Evolutionary conservation across 2,113 vertebrate genomes (phyloP), one percentile per base, ranked within the genome.

Genomic region (Hymenochirus boettgeri): DNA sequence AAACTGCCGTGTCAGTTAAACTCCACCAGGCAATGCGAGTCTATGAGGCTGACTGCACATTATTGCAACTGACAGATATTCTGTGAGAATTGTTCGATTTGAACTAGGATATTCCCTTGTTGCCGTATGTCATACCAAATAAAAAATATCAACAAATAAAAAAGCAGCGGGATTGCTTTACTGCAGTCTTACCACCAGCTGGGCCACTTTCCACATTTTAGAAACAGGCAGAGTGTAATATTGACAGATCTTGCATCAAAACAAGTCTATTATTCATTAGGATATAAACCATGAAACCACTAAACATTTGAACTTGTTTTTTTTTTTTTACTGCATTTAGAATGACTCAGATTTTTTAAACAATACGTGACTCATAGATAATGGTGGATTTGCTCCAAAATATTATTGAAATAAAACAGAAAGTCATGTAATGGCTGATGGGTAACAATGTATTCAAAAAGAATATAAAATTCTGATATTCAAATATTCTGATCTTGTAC

Each of bases 181-280:
- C 46, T 23, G 26, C 26, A 65, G 52, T n/a, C 17, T 56, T 65
- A 56, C 62, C 62, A 65, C 62, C 62, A 27, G 45, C 62, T 65
- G 62, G 25, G 62, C 53, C 19, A 22, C 27, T 65, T 56, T 18
- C 62, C 62, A 65, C 62, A 65, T 65, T 56, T 65, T 25, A 65
- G 39, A 65, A 56, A 33, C 52, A 65, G 25, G 22, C 52, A 22
- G 17, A 25, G 11, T 56, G 37, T 19, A 56, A 56, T 56, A 45
- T 56, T 65, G 52, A 65, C 62, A 65, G 52, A 56, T 56, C 11
- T 11, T 22, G 17, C 62, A 47, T 56, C 27, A 65, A 56, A 65
- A 56, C 52, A 56, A 45, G 19, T 65, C 23, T 31, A 65, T 56
- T 65, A 65, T 65, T 65, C 27, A 65, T 56, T 29, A 45, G 33